Percentiles rank a stretch among this genome's conserved stretches.
These are phyloP conservation scores for Metridium senile DNA, from an alignment of 92 coral and sea anemone species.

Conservation along the genomic window DNA sequence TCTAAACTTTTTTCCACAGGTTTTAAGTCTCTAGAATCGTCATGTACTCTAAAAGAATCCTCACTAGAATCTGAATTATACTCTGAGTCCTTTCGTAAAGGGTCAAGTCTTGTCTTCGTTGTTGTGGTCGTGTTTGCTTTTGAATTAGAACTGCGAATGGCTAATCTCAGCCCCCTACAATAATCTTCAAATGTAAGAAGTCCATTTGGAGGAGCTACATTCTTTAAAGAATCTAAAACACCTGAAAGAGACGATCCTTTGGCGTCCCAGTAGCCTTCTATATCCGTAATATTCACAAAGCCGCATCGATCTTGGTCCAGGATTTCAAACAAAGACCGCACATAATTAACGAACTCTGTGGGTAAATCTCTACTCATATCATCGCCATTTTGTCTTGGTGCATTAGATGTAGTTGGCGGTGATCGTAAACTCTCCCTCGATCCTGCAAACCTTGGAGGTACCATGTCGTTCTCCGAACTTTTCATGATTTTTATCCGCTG, in stretches of 20 bases:
- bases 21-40: constrained; percentile 53
- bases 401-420: constrained; percentile 18
- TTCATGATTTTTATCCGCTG: constrained; percentile 1
- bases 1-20: constrained; percentile 63
- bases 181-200: constrained; percentile 82
- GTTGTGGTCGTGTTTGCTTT: constrained; percentile 10
- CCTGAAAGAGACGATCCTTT: constrained; percentile 65
- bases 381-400: constrained; percentile 39
- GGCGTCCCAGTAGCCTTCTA: constrained; percentile 81
- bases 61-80: constrained; percentile 76
- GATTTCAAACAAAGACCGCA: constrained; percentile 84
- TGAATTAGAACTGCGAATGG: constrained; percentile 53
- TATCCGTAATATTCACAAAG: constrained; percentile 75
- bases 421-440: constrained; percentile 3
- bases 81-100: constrained; percentile 42
- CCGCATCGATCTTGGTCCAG: constrained; percentile 83
- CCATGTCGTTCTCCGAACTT: constrained; percentile 10
- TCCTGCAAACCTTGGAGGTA: not conserved
- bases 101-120: constrained; percentile 27
- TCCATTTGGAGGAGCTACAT: constrained; percentile 79
- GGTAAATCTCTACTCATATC: constrained; percentile 73
- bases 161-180: constrained; percentile 81
- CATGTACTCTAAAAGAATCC: constrained; percentile 57
- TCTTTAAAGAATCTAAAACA: constrained; percentile 73
- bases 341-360: constrained; percentile 80